phyloP scores from a whole-genome alignment of 2,113 vertebrate genomes.

The Muntiacus muntjak region DNA sequence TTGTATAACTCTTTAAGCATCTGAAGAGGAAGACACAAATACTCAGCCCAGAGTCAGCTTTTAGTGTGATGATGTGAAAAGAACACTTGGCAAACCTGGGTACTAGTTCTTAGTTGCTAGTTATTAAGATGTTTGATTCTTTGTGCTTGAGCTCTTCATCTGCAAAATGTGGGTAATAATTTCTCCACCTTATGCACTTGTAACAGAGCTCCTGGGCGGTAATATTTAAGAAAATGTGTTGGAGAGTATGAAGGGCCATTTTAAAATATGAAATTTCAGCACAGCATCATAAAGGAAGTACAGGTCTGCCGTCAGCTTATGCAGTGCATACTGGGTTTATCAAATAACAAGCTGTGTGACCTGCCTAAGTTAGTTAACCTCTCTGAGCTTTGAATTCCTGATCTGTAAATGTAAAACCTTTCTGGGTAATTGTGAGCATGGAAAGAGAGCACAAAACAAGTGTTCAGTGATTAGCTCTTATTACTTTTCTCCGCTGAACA shows the following conservation, averaged over 20 bases:
- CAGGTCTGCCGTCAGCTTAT: neutral
- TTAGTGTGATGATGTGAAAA: neutral
- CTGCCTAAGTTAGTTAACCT: neutral
- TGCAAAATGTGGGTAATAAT: constrained; percentile 1
- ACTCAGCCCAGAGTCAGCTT: neutral
- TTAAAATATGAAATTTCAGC: neutral
- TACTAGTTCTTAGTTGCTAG: neutral
- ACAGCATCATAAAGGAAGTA: neutral
- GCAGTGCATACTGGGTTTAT: neutral
- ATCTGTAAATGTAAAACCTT: neutral
- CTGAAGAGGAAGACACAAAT: neutral
- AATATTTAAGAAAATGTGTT: neutral
- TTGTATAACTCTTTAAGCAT: neutral
- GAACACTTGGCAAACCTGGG: neutral
- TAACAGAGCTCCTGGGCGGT: neutral
- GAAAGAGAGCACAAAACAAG: neutral
- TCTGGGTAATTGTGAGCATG: neutral
- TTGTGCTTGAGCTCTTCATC: neutral
- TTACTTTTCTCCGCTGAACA: neutral
- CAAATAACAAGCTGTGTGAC: neutral
- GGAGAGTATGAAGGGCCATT: neutral
- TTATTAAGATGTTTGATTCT: constrained; percentile 9
- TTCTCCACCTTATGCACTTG: neutral
- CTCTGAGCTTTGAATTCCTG: constrained; percentile 23
- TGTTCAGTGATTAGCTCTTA: neutral